Conservation (phyloP, 2,113 vertebrate species). For the Dascyllus trimaculatus region DNA sequence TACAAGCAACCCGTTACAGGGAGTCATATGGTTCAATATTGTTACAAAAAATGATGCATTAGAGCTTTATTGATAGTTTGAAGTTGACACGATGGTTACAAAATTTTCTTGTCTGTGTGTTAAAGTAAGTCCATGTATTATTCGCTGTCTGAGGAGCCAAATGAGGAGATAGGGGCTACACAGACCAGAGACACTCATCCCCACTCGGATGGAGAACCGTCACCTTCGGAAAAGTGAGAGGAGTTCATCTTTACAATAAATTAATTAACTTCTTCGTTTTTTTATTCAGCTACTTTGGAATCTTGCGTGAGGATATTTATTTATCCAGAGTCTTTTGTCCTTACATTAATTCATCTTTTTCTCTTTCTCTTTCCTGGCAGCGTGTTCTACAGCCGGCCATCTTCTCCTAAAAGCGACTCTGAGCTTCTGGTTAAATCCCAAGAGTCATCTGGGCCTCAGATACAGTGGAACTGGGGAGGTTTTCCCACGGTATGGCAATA, state of each 20-base stretch:
- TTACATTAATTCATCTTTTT: background rate
- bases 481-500: constrained; percentile 88
- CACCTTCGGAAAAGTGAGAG: constrained; percentile 81
- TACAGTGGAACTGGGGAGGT: constrained; percentile 95
- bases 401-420: constrained; percentile 93
- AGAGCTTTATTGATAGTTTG: background rate
- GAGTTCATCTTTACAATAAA: background rate
- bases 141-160: constrained; percentile 79
- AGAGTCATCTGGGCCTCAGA: constrained; percentile 83
- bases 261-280: background rate
- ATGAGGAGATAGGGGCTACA: constrained; percentile 25
- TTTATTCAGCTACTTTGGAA: background rate
- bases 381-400: constrained; percentile 64
- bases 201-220: constrained; percentile 88
- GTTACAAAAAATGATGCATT: background rate
- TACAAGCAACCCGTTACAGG: background rate
- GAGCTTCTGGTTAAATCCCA: constrained; percentile 87
- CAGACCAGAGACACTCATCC: constrained; percentile 78
- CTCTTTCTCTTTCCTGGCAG: constrained; percentile 58
- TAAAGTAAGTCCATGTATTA: constrained; percentile 84
- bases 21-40: background rate
- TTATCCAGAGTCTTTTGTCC: background rate
- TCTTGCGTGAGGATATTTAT: background rate
- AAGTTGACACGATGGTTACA: background rate
- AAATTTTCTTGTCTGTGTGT: constrained; percentile 33